Evolutionary conservation across 2,888 invertebrate genomes (phyloP).

Genomic region (Lymantria monacha): DNA sequence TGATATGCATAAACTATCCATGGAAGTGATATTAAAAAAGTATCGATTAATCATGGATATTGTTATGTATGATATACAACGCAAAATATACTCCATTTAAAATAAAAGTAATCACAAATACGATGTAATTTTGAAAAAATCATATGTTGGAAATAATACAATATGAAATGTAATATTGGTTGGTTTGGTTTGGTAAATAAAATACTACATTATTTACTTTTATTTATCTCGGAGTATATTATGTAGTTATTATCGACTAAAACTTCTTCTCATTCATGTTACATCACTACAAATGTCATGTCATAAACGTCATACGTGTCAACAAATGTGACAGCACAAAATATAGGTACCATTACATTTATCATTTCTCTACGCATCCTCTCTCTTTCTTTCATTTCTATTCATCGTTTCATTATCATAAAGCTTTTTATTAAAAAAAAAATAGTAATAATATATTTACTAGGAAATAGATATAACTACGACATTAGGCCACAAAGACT

Average conservation of each 20-base stretch:
- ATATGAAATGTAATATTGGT: too few species aligned
- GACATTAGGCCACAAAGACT: too few species aligned
- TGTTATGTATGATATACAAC: slow-evolving; percentile 18
- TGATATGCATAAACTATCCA: slow-evolving; percentile 29
- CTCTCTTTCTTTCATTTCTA: slow-evolving; percentile 27
- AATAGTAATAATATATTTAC: too few species aligned
- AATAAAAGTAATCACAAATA: neutral
- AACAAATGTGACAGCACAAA: neutral
- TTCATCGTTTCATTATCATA: slow-evolving; percentile 13
- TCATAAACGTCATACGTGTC: neutral
- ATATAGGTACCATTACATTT: slow-evolving; percentile 3
- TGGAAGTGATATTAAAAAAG: neutral
- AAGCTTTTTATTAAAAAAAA: neutral
- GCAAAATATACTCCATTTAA: neutral
- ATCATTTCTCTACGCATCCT: slow-evolving; percentile 8
- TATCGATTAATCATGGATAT: slow-evolving; percentile 17
- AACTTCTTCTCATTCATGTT: slow-evolving; percentile 36
- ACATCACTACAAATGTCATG: slow-evolving; percentile 1
- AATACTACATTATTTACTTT: neutral
- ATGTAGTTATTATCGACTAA: slow-evolving; percentile 1
- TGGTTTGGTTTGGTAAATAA: neutral
- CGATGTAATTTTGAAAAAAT: too few species aligned
- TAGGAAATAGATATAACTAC: too few species aligned
- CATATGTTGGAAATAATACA: too few species aligned
- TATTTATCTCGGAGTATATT: neutral